These are phyloP conservation scores for Arctopsyche grandis DNA, from an alignment of 1,140 invertebrate species.

Conservation along the genomic window DNA sequence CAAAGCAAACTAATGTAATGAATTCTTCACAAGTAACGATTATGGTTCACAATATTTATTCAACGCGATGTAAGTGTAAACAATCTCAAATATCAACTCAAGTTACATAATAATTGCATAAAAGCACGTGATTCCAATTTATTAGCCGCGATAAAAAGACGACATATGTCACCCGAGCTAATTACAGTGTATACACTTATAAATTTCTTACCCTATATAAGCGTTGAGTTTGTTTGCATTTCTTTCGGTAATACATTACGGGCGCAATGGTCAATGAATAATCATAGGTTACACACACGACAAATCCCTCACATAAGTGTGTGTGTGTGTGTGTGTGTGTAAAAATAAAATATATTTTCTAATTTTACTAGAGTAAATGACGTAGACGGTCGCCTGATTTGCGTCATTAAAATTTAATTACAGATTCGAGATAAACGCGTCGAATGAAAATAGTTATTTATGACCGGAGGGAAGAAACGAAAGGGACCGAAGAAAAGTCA, in stretches of 20 bases:
- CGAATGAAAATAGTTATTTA: conserved; percentile 47
- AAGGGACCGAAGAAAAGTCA: conserved; percentile 25
- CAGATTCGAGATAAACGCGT: conserved; percentile 49
- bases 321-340: neutral
- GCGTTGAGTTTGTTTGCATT: conserved; percentile 3
- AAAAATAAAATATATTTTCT: neutral
- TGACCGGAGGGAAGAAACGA: conserved; percentile 4
- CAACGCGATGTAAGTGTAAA: no score
- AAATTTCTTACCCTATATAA: conserved; percentile 4
- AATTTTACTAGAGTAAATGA: neutral
- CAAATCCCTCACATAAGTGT: neutral
- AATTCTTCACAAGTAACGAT: no score
- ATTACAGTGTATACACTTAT: neutral
- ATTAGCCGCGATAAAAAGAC: conserved; percentile 1
- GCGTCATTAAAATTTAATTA: conserved; percentile 53
- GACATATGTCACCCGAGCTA: conserved; percentile 20
- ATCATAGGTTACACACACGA: neutral
- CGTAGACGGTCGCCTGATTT: conserved; percentile 40
- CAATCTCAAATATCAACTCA: no score
- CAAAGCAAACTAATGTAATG: no score
- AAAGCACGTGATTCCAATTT: conserved; percentile 10
- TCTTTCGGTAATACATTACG: neutral
- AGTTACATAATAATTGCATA: neutral
- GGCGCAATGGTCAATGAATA: neutral
- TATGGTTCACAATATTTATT: no score